A percentile compares a stretch with the other conserved stretches of the same genome.
These are phyloP conservation scores for Equus przewalskii DNA, from an alignment of 2,113 vertebrate genomes.

Conservation along the genomic window DNA sequence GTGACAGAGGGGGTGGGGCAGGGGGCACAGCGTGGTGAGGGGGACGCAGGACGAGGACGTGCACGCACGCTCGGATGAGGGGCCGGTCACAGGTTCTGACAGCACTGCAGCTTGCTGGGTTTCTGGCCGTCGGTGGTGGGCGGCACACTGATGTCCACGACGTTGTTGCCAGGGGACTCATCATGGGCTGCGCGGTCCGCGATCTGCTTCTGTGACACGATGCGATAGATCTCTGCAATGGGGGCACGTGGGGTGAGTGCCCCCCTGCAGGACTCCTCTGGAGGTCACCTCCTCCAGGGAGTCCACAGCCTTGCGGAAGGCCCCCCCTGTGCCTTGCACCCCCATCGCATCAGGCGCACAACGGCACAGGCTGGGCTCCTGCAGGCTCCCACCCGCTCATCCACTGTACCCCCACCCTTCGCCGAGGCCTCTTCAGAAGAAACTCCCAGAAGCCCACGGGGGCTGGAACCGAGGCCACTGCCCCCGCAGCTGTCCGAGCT, in stretches of 20 bases:
- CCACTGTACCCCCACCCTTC: too few species aligned
- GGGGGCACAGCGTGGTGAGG: not conserved
- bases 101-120: constrained; percentile 97
- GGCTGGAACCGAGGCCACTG: not conserved
- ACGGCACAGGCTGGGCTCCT: not conserved
- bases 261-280: not conserved
- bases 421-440: not conserved
- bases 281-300: not conserved
- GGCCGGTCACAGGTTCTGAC: constrained; percentile 96
- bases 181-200: constrained; percentile 94
- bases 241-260: accelerated
- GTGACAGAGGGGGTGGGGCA: not conserved
- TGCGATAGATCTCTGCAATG: constrained; percentile 96
- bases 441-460: not conserved
- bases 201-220: constrained; percentile 99
- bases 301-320: too few species aligned
- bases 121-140: constrained; percentile 97
- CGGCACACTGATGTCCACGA: constrained; percentile 98
- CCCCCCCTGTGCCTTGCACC: not conserved
- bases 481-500: not conserved
- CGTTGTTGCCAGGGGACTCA: constrained; percentile 98
- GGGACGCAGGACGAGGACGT: not conserved
- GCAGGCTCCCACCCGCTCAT: not conserved
- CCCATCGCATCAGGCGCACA: not conserved
- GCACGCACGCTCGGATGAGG: constrained; percentile 60